Conservation (phyloP, 1,140 invertebrate species). For the Drosophila fuyamai region DNA sequence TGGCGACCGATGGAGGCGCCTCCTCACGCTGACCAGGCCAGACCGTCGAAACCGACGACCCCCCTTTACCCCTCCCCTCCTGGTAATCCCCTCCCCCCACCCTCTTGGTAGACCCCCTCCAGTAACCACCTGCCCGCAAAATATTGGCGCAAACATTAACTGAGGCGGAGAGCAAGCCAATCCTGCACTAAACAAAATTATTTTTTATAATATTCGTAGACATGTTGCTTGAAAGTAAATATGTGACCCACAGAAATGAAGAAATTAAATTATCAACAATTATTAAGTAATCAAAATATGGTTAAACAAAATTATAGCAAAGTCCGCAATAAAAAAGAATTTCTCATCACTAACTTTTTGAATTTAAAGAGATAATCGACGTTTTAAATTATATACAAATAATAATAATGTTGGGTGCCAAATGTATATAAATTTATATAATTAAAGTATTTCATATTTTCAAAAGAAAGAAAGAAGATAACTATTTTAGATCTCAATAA, state of each 20-base stretch:
- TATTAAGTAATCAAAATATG: no score
- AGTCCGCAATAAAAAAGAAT: no score
- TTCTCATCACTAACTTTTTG: no score
- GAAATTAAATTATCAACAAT: no score
- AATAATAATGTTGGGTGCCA: no score
- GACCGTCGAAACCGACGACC: background rate
- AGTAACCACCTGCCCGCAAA: slow-evolving; percentile 55
- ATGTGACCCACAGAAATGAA: no score
- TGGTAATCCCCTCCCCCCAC: background rate
- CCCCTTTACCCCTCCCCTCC: background rate
- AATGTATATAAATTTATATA: no score
- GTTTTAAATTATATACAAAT: no score
- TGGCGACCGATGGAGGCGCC: slow-evolving; percentile 60
- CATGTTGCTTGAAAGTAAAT: no score
- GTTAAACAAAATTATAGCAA: background rate
- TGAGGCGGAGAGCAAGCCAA: slow-evolving; percentile 8
- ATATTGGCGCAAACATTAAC: slow-evolving; percentile 75
- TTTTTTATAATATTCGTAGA: background rate
- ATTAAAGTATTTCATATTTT: no score
- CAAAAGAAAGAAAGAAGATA: background rate
- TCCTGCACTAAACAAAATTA: slow-evolving; percentile 7
- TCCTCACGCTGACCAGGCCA: slow-evolving; percentile 42
- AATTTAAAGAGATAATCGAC: background rate
- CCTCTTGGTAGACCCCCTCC: background rate
- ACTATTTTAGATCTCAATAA: no score